Evolutionary conservation across 1,140 invertebrate species (phyloP).

Genomic region (Drosophila ananassae): DNA sequence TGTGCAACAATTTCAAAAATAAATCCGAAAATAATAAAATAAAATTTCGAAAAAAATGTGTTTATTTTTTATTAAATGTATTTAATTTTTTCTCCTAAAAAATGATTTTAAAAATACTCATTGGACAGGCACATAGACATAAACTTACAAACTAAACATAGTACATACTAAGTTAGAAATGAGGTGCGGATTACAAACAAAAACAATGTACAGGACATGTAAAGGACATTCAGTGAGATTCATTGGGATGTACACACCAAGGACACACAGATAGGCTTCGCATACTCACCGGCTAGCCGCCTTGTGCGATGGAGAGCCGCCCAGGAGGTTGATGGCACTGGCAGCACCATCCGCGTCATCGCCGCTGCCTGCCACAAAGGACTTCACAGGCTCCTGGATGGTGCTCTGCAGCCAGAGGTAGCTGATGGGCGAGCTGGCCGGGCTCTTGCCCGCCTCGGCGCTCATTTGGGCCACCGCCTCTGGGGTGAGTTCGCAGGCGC

Average conservation of each 20-base stretch:
- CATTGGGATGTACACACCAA: conserved; percentile 10
- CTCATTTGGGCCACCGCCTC: conserved; percentile 55
- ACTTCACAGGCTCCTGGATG: conserved; percentile 81
- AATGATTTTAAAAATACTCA: conserved; percentile 27
- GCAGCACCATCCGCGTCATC: conserved; percentile 37
- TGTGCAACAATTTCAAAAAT: not conserved
- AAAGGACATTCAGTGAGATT: not conserved
- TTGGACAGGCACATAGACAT: conserved; percentile 36
- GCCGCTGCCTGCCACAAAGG: conserved; percentile 23
- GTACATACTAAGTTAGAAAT: conserved; percentile 11
- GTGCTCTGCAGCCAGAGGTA: conserved; percentile 85
- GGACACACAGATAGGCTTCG: conserved; percentile 20
- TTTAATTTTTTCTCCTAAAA: not conserved
- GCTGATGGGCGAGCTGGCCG: conserved; percentile 84
- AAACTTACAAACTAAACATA: conserved; percentile 23
- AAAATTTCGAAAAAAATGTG: not conserved
- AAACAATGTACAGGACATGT: conserved; percentile 10
- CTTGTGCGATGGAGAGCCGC: conserved; percentile 62
- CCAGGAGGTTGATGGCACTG: conserved; percentile 46
- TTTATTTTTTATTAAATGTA: not conserved
- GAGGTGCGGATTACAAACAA: not conserved
- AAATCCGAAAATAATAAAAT: not conserved
- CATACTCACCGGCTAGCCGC: conserved; percentile 69
- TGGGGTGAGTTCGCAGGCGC: conserved; percentile 67
- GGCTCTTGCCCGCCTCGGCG: conserved; percentile 60